phyloP scores from a whole-genome alignment of 2,888 invertebrate genomes.

The Metallyticus violacea region DNA sequence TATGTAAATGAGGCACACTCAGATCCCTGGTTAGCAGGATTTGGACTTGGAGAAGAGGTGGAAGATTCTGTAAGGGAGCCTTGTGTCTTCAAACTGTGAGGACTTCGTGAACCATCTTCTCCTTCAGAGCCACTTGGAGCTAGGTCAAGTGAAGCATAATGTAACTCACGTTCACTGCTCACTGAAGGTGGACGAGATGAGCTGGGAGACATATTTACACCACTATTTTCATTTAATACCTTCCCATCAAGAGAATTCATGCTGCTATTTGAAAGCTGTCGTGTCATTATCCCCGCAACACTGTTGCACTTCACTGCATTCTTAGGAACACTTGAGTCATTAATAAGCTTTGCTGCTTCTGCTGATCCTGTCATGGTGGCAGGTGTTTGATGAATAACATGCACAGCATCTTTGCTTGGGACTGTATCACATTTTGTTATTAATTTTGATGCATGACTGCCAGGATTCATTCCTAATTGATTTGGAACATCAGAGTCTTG shows the following conservation, averaged over 20 bases:
- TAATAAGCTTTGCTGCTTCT: no score
- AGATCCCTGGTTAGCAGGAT: constrained; percentile 36
- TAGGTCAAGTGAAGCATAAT: constrained; percentile 66
- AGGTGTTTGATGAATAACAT: background rate
- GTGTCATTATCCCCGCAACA: background rate
- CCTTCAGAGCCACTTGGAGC: constrained; percentile 44
- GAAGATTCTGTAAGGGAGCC: constrained; percentile 37
- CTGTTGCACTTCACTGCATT: background rate
- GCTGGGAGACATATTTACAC: background rate
- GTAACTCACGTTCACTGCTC: constrained; percentile 49
- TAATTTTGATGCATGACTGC: background rate
- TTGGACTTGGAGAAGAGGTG: constrained; percentile 39
- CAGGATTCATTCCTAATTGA: background rate
- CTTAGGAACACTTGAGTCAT: background rate
- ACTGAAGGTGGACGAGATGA: constrained; percentile 29
- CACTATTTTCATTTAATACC: background rate
- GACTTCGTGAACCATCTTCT: constrained; percentile 38
- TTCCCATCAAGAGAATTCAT: background rate
- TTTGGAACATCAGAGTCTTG: background rate
- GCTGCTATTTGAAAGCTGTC: background rate
- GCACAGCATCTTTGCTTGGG: background rate
- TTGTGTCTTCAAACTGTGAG: constrained; percentile 36
- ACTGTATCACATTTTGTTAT: background rate
- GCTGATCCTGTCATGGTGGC: background rate
- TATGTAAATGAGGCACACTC: constrained; percentile 56